Evolutionary conservation across 1,140 invertebrate species (phyloP).

Genomic region (Caerostris extrusa): DNA sequence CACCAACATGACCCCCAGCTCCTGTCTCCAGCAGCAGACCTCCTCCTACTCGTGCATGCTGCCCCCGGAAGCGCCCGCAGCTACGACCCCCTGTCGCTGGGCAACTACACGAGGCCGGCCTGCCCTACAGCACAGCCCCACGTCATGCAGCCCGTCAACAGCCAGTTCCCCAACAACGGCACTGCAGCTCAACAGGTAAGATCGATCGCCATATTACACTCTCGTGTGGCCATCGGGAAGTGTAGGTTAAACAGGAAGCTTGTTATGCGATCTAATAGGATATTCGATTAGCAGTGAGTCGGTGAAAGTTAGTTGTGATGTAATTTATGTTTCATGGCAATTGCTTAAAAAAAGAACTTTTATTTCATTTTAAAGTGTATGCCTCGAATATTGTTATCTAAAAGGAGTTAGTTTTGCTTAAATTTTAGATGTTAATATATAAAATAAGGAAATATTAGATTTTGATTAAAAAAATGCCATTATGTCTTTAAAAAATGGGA

Average conservation of each 20-base stretch:
- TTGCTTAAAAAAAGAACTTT: too few relatives aligned
- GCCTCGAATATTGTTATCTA: too few relatives aligned
- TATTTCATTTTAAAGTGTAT: too few relatives aligned
- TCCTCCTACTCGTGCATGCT: constrained; percentile 83
- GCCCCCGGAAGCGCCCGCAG: constrained; percentile 80
- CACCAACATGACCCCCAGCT: constrained; percentile 82
- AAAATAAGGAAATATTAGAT: too few relatives aligned
- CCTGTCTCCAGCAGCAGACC: constrained; percentile 82
- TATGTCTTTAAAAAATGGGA: too few relatives aligned
- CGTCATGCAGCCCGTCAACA: constrained; percentile 79
- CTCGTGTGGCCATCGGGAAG: not conserved
- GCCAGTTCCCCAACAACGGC: constrained; percentile 79
- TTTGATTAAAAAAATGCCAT: too few relatives aligned
- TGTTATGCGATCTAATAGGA: not conserved
- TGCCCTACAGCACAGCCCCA: constrained; percentile 81
- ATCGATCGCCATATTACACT: not conserved
- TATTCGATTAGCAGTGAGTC: too few relatives aligned
- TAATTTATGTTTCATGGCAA: too few relatives aligned
- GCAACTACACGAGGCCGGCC: constrained; percentile 81
- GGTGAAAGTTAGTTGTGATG: too few relatives aligned
- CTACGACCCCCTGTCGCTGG: constrained; percentile 82
- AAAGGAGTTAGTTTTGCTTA: too few relatives aligned
- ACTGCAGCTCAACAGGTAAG: constrained; percentile 81
- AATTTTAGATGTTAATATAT: too few relatives aligned
- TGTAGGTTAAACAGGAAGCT: not conserved